Evolutionary conservation across 2,888 invertebrate species (phyloP).

Genomic region (Neuroscelio doddi): DNA sequence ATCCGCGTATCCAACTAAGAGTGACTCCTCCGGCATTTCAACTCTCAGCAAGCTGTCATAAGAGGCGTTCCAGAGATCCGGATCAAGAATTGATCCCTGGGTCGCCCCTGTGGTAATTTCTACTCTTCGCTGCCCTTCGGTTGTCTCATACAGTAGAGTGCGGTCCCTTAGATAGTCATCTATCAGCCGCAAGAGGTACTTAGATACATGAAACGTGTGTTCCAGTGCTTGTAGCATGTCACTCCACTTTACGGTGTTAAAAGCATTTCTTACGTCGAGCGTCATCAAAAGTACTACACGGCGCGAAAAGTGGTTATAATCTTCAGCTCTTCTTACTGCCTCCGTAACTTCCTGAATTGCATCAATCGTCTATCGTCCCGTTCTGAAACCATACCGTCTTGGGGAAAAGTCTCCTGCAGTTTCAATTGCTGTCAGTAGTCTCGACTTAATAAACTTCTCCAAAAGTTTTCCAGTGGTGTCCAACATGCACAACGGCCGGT

Average conservation of each 20-base stretch:
- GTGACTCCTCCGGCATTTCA: not conserved
- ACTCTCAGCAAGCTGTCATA: not conserved
- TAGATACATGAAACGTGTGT: slow-evolving; percentile 42
- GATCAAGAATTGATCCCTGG: no score
- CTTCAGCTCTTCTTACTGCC: no score
- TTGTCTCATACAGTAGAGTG: no score
- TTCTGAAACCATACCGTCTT: slow-evolving; percentile 20
- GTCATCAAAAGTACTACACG: no score
- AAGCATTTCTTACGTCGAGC: no score
- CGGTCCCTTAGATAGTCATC: slow-evolving; percentile 35
- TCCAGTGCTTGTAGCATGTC: slow-evolving; percentile 34
- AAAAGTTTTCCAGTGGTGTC: slow-evolving; percentile 51
- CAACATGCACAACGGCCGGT: slow-evolving; percentile 54
- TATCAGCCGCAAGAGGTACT: slow-evolving; percentile 31
- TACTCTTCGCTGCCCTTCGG: slow-evolving; percentile 6
- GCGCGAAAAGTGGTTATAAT: no score
- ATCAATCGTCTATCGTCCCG: no score
- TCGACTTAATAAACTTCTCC: slow-evolving; percentile 50
- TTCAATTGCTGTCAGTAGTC: slow-evolving; percentile 43
- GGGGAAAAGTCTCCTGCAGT: slow-evolving; percentile 14
- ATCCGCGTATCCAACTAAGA: not conserved
- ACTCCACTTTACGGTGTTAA: no score
- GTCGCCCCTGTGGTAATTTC: slow-evolving; percentile 5
- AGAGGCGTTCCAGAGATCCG: slow-evolving; percentile 15
- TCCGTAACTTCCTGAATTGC: no score